A percentile compares a stretch with the other conserved stretches of the same genome.
These are phyloP conservation scores for Lagodon rhomboides DNA, from an alignment of 2,797 vertebrate genomes.

Conservation along the genomic window DNA sequence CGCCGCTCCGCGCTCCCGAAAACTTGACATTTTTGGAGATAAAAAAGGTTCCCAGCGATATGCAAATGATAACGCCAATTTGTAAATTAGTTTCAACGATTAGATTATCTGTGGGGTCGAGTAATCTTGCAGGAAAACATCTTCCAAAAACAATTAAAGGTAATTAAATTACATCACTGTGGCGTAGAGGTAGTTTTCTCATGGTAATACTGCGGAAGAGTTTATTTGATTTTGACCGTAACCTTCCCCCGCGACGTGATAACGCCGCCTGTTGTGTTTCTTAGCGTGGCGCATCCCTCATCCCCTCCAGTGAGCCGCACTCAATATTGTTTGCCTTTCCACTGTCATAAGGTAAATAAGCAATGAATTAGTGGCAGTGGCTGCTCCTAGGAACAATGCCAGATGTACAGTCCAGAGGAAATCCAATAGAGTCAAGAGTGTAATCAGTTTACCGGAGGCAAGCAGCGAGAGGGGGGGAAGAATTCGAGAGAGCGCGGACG, in stretches of 20 bases:
- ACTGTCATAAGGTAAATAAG: conserved; percentile 83
- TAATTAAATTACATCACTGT: conserved; percentile 48
- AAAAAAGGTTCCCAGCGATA: conserved; percentile 15
- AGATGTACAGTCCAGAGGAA: conserved; percentile 81
- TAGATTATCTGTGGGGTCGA: conserved; percentile 35
- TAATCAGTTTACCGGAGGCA: conserved; percentile 80
- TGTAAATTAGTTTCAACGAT: conserved; percentile 45
- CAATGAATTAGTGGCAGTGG: conserved; percentile 77
- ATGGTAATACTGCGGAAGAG: not conserved
- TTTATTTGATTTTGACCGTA: conserved; percentile 62
- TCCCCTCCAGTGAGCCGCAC: conserved; percentile 62
- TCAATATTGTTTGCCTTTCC: conserved; percentile 76
- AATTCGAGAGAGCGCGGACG: conserved; percentile 25
- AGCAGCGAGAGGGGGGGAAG: conserved; percentile 55
- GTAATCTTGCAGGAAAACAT: conserved; percentile 42
- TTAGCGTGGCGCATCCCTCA: conserved; percentile 27
- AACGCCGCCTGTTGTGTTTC: conserved; percentile 30
- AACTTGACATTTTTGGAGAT: conserved; percentile 21
- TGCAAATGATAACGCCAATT: conserved; percentile 38
- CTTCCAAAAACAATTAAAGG: conserved; percentile 44
- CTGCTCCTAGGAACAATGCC: conserved; percentile 76
- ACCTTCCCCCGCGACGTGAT: conserved; percentile 36
- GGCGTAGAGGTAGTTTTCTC: not conserved
- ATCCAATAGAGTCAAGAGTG: conserved; percentile 79
- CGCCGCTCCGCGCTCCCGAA: conserved; percentile 4